Base-by-base conservation (phyloP, 2,888 invertebrate genomes). In the Creontiades dilutus region DNA sequence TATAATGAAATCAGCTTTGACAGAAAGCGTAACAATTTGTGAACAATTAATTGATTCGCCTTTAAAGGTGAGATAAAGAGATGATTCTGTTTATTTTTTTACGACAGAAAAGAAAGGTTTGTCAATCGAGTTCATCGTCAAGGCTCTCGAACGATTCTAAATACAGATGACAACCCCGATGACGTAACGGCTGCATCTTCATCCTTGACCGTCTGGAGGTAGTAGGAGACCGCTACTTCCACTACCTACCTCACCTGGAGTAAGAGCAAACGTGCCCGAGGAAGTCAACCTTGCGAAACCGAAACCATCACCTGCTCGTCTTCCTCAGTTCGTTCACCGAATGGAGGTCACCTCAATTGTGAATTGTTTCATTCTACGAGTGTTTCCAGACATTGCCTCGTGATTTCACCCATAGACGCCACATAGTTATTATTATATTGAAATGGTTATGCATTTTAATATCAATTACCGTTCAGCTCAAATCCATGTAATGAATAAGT, bases 181-280 rank as follows among this genome's bases (percentile, higher is more conserved):
- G 37, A 80, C 78, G 47, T 19, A 80, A 47, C 46, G 19, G 78
- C n/a, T 37, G 47, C 78, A 80, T 80, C 78, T 27, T 78, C 78
- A 80, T 80, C 78, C 78, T 80, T 80, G 78, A 80, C 78, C 78
- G 78, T 80, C 78, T 80, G 46, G 78, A 37, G 0, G 23, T 68
- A 68, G 68, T 68, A 27, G 27, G 68, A 13, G 13, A 23, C 68
- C 68, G 68, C 68, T 27, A 68, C 57, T 57, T n/a, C 57, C 19
- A 7, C n/a, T 16, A 16, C 57, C 37, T 2, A 37, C 37, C 37
- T 37, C 37, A 37, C 57, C 57, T 7, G n/a, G 57, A 57, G 37
- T 37, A 37, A 37, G 3, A 57, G 16, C n/a, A 57, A 16, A n/a
- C 13, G n/a, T 16, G n/a, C 5, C 19, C 27, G 61, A 61, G 61